Evolutionary conservation across 2,797 vertebrate genomes (phyloP).

Genomic region (Alcedo quadribrachys): DNA sequence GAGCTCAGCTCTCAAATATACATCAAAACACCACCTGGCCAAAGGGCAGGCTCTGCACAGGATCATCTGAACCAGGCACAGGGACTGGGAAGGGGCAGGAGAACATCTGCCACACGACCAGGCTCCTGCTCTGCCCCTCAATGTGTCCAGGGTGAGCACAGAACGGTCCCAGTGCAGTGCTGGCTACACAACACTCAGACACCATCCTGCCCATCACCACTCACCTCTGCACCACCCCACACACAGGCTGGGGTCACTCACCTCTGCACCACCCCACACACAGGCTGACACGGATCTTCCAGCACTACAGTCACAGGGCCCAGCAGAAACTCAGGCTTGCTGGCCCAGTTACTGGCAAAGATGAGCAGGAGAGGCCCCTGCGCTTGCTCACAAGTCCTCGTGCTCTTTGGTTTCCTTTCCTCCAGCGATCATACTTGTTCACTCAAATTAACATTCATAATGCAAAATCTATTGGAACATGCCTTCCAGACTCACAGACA

Average conservation of each 20-base stretch:
- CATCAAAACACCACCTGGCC: background rate
- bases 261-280: no score
- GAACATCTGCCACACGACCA: accelerated
- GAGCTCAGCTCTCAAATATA: background rate
- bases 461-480: slow-evolving; percentile 48
- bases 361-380: background rate
- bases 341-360: background rate
- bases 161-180: accelerated
- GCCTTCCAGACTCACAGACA: slow-evolving; percentile 57
- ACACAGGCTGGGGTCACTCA: accelerated
- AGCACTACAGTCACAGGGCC: accelerated
- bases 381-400: background rate
- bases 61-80: accelerated
- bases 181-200: accelerated
- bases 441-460: slow-evolving; percentile 61
- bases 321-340: background rate
- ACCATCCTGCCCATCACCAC: accelerated
- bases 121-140: accelerated
- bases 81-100: background rate
- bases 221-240: background rate
- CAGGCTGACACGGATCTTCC: background rate
- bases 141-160: accelerated
- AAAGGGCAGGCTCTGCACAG: accelerated
- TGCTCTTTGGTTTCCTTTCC: slow-evolving; percentile 16
- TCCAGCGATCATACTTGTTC: slow-evolving; percentile 32